Base-by-base conservation (phyloP, 2,888 invertebrate species). In the Microctonus brassicae region DNA sequence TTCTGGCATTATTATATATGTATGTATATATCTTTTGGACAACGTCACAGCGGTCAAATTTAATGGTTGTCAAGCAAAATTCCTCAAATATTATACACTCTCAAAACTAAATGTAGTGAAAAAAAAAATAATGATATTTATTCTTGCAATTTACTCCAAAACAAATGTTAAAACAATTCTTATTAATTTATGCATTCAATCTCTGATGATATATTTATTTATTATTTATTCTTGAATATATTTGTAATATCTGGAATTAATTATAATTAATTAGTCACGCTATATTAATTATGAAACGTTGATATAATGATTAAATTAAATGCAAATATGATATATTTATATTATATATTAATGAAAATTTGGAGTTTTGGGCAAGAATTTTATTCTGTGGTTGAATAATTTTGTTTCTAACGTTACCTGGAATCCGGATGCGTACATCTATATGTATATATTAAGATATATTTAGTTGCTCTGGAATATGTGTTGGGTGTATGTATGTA, bases 31-130 rank as follows among this genome's bases (percentile, higher is more conserved):
- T 29, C 57, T 57, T 13, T 24, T 57, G 13, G n/a, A 26, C 73
- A 13, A 81, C 81, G 86, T 85, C 85, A 82, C 83, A 79, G 78
- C 75, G 84, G 78, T 78, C 83, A 86, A 85, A 86, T n/a, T 86
- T 85, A 85, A 86, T 86, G 85, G 85, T 85, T 81, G 52, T 24
- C 61, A 80, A 80, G 70, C 78, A 69, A 81, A 84, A 84, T 86
- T 86, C 85, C 80, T 81, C 82, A 83, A 84, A 83, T 81, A 82
- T 82, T 33, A 13, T 39, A 39, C 13, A 39, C 39, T n/a, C 74
- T 70, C 72, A 65, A 63, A 53, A 55, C 60, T 67, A 58, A 72
- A 69, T n/a, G 9, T 0, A 10, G 11, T 2, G 1, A 36, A 36
- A 10, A 34, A 36, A 36, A 36, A 36, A 36, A 36, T 11, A 7